Conservation (phyloP, 2,113 vertebrate genomes). For the Spea multiplicata region DNA sequence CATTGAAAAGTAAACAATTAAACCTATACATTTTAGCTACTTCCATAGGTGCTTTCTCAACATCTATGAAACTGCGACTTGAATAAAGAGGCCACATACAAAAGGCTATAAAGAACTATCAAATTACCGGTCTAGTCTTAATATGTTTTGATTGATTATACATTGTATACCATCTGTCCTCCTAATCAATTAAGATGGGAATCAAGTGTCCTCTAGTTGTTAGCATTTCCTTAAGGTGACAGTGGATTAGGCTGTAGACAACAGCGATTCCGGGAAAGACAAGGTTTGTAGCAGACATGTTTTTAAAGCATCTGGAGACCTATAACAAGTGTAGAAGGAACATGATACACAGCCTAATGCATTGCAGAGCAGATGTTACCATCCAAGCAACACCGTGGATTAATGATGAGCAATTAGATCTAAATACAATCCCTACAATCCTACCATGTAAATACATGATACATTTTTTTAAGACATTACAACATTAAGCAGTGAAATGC, state of each 20-base stretch:
- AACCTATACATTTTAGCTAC: not conserved
- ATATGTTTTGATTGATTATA: slow-evolving; percentile 46
- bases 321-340: slow-evolving; percentile 25
- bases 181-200: slow-evolving; percentile 36
- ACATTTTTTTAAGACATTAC: no score
- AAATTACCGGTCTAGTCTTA: slow-evolving; percentile 34
- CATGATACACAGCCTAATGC: slow-evolving; percentile 30
- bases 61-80: not conserved
- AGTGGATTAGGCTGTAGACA: not conserved
- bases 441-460: no score
- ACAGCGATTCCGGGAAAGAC: slow-evolving; percentile 20
- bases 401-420: no score
- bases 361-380: slow-evolving; percentile 19
- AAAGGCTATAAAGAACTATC: slow-evolving; percentile 28
- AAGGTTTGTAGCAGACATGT: slow-evolving; percentile 13
- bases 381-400: not conserved
- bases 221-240: slow-evolving; percentile 13
- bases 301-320: slow-evolving; percentile 36
- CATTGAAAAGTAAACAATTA: not conserved
- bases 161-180: slow-evolving; percentile 42
- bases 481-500: no score
- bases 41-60: no score
- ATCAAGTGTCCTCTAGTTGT: slow-evolving; percentile 41
- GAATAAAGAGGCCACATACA: slow-evolving; percentile 11
- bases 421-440: no score